Percentiles rank a stretch among this genome's conserved stretches.
Evolutionary conservation across 1,140 invertebrate species (phyloP).

Genomic region (Chlorops oryzae): DNA sequence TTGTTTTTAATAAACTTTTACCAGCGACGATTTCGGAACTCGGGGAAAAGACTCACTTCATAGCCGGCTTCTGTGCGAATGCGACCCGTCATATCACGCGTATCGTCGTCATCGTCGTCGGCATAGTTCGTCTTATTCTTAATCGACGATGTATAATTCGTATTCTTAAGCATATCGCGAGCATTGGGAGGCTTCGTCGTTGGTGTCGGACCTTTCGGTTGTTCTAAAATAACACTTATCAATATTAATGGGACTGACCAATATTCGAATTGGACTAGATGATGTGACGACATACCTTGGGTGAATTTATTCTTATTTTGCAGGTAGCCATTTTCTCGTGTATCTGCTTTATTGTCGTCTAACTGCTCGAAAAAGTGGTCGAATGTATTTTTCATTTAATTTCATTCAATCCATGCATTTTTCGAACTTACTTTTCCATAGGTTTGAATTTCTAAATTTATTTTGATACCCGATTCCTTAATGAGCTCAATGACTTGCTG

Average conservation of each 20-base stretch:
- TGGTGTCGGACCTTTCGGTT: too few relatives aligned
- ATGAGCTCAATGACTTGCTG: slow-evolving; percentile 95
- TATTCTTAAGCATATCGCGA: slow-evolving; percentile 11
- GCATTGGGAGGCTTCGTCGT: slow-evolving; percentile 5
- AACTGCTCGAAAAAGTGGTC: too few relatives aligned
- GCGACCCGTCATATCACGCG: slow-evolving; percentile 68
- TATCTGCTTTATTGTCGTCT: slow-evolving; percentile 23
- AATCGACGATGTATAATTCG: slow-evolving; percentile 33
- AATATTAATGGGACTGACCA: background rate
- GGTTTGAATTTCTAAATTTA: slow-evolving; percentile 89
- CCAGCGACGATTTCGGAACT: too few relatives aligned
- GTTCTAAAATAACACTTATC: too few relatives aligned
- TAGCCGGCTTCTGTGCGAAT: slow-evolving; percentile 68
- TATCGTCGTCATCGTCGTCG: slow-evolving; percentile 67
- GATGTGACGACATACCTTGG: slow-evolving; percentile 25
- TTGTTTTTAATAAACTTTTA: background rate
- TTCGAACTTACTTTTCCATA: slow-evolving; percentile 49
- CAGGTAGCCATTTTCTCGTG: slow-evolving; percentile 35
- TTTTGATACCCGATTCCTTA: slow-evolving; percentile 81
- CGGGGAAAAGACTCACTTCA: slow-evolving; percentile 56
- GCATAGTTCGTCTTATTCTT: slow-evolving; percentile 40
- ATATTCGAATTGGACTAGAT: too few relatives aligned
- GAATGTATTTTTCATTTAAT: too few relatives aligned
- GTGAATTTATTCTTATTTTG: slow-evolving; percentile 38
- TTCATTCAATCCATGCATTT: too few relatives aligned